Base-by-base conservation (phyloP, 2,797 vertebrate species). In the Anguilla marmorata region DNA sequence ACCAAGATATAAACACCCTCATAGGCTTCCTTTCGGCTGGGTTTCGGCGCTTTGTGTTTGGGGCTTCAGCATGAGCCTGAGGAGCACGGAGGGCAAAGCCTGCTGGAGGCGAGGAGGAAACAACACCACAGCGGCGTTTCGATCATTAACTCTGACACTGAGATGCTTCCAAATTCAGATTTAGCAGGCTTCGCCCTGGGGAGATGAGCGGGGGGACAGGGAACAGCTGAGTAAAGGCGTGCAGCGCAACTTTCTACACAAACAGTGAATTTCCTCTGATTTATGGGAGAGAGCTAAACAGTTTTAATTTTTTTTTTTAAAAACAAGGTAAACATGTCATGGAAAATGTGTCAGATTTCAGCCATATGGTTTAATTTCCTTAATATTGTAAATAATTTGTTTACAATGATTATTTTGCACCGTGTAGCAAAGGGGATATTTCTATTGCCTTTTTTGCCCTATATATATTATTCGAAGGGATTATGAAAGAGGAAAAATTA, bases 1-100 rank as follows among this genome's bases (percentile, higher is more conserved):
- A 93, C 91, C 80, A 93, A 91, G 87, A 87, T 96, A 48, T 95
- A 88, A 95, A 90, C 27, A 4, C 45, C n/a, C 37, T 60, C 11
- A 52, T 37, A 11, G 21, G 41, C 6, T 76, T 82, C 14, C 33
- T n/a, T n/a, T 87, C 24, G 3, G 30, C 6, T 12, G 30, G 4
- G 30, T 50, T 84, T 48, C 16, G 14, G 21, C 27, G 41, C 45
- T 52, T 54, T 84, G 41, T n/a, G 52, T 85, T 86, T 56, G 52
- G 72, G 30, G 45, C 56, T 45, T 85, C 72, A 16, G 5, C 33
- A 45, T 63, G 52, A 37, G 5, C 52, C 9, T 21, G 30, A 37
- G 33, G 84, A n/a, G 66, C 85, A 60, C 72, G 85, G 69, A 72
- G 84, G 54, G 63, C 58, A 88, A 1, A 16, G 87, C 84, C 27